Conservation (phyloP, 2,797 vertebrate genomes). For the Pipistrellus pygmaeus region DNA sequence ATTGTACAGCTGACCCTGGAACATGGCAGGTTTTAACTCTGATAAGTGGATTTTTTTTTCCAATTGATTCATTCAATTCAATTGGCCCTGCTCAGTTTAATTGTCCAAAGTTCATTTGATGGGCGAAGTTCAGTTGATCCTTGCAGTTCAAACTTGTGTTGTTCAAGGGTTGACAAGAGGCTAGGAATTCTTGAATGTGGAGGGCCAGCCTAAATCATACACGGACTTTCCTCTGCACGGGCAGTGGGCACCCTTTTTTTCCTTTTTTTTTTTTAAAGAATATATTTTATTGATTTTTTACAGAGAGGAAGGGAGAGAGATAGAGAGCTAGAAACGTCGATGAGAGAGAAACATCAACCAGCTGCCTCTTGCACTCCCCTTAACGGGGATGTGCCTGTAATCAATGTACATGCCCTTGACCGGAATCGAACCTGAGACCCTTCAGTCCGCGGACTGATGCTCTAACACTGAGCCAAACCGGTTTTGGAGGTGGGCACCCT, state of each 20-base stretch:
- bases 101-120: background rate
- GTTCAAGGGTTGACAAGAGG: background rate
- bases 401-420: no score
- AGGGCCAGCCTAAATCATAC: background rate
- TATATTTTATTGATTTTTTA: no score
- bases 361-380: no score
- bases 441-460: no score
- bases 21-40: background rate
- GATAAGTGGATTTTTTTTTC: background rate
- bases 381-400: no score
- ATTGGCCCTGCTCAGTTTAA: background rate
- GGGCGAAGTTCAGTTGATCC: background rate
- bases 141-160: background rate
- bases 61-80: background rate
- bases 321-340: no score
- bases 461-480: no score
- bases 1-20: background rate
- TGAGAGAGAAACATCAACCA: no score
- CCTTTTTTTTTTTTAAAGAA: no score
- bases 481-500: background rate
- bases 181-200: background rate
- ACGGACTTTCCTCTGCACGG: background rate
- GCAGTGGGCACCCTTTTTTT: no score
- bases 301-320: no score
- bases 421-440: no score